phyloP scores from a whole-genome alignment of 2,888 invertebrate species.

The Timema podura region DNA sequence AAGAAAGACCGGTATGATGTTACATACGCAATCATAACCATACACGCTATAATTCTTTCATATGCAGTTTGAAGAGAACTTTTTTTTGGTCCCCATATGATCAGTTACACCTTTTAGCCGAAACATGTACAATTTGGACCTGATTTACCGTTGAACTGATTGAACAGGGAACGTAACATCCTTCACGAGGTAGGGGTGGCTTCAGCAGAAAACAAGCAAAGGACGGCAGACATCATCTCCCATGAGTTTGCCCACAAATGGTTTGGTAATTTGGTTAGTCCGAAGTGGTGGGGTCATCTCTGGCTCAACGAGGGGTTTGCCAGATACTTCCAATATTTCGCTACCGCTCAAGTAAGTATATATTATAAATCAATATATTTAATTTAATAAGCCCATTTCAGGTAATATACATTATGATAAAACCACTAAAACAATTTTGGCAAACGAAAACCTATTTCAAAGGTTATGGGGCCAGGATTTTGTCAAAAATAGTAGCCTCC shows the following conservation, averaged over 20 bases:
- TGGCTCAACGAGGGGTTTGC: slow-evolving; percentile 76
- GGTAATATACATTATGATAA: neutral
- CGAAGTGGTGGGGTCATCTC: slow-evolving; percentile 69
- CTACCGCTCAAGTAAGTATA: slow-evolving; percentile 37
- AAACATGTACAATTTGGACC: too few relatives aligned
- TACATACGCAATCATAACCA: too few relatives aligned
- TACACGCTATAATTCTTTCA: too few relatives aligned
- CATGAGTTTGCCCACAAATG: slow-evolving; percentile 82
- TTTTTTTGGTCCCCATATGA: too few relatives aligned
- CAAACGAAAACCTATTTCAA: too few relatives aligned
- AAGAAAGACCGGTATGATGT: too few relatives aligned
- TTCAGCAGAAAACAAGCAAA: slow-evolving; percentile 53
- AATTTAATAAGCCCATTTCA: neutral
- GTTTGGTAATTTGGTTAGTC: slow-evolving; percentile 74
- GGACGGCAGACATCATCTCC: slow-evolving; percentile 56
- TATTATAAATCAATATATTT: neutral
- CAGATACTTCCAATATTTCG: slow-evolving; percentile 67
- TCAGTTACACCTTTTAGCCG: too few relatives aligned
- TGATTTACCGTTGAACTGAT: too few relatives aligned
- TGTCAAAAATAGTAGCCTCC: too few relatives aligned
- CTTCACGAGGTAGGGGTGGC: slow-evolving; percentile 39
- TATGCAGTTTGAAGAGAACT: too few relatives aligned
- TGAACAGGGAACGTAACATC: slow-evolving; percentile 41
- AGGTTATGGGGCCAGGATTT: too few relatives aligned
- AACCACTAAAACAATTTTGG: neutral